Evolutionary conservation across 2,797 vertebrate species (phyloP), one percentile per base, ranked within the genome.

Genomic region (Myotis daubentonii): DNA sequence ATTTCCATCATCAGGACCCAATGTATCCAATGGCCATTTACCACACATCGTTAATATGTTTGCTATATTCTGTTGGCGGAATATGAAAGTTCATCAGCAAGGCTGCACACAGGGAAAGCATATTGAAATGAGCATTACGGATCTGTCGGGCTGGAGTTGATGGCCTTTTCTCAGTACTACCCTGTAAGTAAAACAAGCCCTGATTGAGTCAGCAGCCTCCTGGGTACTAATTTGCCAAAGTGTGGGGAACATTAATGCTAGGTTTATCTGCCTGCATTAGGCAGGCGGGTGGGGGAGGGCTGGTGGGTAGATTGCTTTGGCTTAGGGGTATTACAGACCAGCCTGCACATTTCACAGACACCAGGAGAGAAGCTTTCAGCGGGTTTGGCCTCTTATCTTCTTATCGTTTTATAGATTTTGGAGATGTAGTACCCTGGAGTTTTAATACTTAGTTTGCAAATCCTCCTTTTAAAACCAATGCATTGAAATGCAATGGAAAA

Each of bases 181-280:
- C 85, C 97, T 97, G 97, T 98, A 98, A 98, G 97, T 98, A 98
- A 98, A 98, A 97, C 97, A 98, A 98, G 97, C 96, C 81, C 95
- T 98, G 98, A 98, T 98, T 98, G 98, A 98, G 97, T 97, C 97
- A 97, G 97, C 96, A 97, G 97, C 97, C 98, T 98, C 98, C 97
- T 97, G 98, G 98, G 97, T 97, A 95, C 97, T 98, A 97, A 97
- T 97, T 98, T 98, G 97, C 97, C 93, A 95, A 94, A 98, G 97
- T 97, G 97, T 95, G 92, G 97, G 96, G 97, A 98, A 98, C 98
- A 97, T 98, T 98, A 98, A 98, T 98, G 97, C 97, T 98, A 97
- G 98, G 96, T 98, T 98, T 97, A 96, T 98, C 97, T 85, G 53
- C 0, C 28, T 98, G 97, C 86, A 85, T 97, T 94, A 68, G 95